Evolutionary conservation across 1,140 invertebrate species (phyloP).

Genomic region (Zaprionus davidi): DNA sequence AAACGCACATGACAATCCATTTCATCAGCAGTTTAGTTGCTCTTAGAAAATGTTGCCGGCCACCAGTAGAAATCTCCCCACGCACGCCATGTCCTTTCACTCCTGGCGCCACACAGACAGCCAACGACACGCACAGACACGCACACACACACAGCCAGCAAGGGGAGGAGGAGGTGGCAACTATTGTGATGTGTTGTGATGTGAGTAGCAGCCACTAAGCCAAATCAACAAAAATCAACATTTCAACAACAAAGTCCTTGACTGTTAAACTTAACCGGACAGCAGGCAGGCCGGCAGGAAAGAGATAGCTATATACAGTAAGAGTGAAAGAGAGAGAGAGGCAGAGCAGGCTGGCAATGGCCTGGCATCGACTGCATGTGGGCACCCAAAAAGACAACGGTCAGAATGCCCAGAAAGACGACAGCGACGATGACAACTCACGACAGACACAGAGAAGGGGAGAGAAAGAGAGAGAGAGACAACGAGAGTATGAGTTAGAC

Average conservation of each 20-base stretch:
- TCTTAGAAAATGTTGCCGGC: conserved; percentile 67
- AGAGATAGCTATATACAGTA: background rate
- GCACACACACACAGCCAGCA: background rate
- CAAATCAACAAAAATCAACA: conserved; percentile 82
- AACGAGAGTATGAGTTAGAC: background rate
- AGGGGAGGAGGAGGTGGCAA: background rate
- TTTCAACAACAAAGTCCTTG: conserved; percentile 82
- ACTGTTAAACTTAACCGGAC: conserved; percentile 80
- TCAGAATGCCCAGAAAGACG: conserved; percentile 15
- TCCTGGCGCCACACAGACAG: conserved; percentile 41
- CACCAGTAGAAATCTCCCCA: background rate
- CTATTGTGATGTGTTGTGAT: conserved; percentile 50
- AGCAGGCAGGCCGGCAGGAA: conserved; percentile 27
- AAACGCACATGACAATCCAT: conserved; percentile 84
- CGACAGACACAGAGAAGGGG: conserved; percentile 21
- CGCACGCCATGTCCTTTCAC: conserved; percentile 22
- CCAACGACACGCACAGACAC: conserved; percentile 7
- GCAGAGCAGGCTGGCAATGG: background rate
- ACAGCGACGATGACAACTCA: conserved; percentile 34
- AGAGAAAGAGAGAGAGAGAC: background rate
- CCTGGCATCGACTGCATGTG: conserved; percentile 18
- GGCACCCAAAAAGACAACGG: conserved; percentile 46
- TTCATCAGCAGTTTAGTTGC: conserved; percentile 84
- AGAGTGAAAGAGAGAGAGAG: background rate
- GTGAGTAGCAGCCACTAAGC: conserved; percentile 79